Evolutionary conservation across 2,797 vertebrate genomes (phyloP).

Genomic region (Lagothrix lagotricha): DNA sequence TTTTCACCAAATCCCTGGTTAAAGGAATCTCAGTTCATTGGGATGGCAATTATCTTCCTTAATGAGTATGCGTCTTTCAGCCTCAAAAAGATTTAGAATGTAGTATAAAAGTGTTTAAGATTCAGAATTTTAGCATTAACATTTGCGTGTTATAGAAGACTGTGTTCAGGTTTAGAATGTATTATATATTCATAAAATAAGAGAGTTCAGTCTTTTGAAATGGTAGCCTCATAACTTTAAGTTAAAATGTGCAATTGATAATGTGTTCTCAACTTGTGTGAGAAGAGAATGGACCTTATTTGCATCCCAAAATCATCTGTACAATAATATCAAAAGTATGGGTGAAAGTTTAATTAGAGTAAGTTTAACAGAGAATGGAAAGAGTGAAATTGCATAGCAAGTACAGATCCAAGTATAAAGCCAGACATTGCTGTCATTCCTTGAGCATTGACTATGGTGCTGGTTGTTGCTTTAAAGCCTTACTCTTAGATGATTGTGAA

Average conservation of each 20-base stretch:
- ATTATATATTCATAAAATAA: not conserved
- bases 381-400: not conserved
- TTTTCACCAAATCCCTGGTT: not conserved
- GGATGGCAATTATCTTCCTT: not conserved
- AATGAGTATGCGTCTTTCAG: not conserved
- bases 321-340: not conserved
- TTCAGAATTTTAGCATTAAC: not conserved
- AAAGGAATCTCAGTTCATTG: slow-evolving; percentile 1
- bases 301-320: not conserved
- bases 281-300: not conserved
- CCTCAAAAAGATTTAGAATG: not conserved
- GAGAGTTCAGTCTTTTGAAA: not conserved
- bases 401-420: not conserved
- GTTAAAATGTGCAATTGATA: not conserved
- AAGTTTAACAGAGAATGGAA: not conserved
- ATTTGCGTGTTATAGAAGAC: not conserved
- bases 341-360: not conserved
- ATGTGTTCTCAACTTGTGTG: not conserved
- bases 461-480: not conserved
- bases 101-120: not conserved
- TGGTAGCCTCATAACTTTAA: not conserved
- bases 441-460: not conserved
- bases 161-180: not conserved
- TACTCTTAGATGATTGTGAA: not conserved
- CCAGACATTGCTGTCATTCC: not conserved